A percentile compares a stretch with the other conserved stretches of the same genome.
Conservation (phyloP, 1,140 invertebrate genomes). For the Limonius californicus region DNA sequence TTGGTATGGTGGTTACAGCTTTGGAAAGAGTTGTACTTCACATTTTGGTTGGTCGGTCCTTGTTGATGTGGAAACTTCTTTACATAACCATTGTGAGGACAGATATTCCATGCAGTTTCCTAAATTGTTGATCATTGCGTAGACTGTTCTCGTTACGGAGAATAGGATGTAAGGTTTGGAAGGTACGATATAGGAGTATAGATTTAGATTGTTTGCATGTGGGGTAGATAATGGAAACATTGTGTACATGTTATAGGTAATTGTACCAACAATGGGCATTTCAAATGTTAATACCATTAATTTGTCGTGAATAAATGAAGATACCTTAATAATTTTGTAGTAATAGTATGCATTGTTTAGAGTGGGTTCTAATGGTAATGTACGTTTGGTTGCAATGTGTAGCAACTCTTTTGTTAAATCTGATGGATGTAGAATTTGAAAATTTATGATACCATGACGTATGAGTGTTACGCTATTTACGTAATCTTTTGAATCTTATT, state of each 20-base stretch:
- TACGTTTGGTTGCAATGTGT: no score
- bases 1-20: not conserved
- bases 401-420: no score
- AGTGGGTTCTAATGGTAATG: no score
- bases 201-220: no score
- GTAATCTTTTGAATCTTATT: no score
- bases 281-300: no score
- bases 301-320: no score
- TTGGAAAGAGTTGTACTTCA: not conserved
- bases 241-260: no score
- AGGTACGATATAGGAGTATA: not conserved
- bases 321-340: no score
- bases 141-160: constrained; percentile 10
- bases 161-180: constrained; percentile 1
- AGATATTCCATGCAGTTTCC: not conserved
- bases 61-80: not conserved
- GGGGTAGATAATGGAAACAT: constrained; percentile 7
- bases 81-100: not conserved
- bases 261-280: no score
- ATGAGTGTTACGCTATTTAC: not conserved
- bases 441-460: no score
- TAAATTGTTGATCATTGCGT: not conserved
- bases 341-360: no score
- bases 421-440: not conserved
- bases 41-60: not conserved